phyloP scores from a whole-genome alignment of 2,113 vertebrate genomes.

The Notothenia coriiceps region DNA sequence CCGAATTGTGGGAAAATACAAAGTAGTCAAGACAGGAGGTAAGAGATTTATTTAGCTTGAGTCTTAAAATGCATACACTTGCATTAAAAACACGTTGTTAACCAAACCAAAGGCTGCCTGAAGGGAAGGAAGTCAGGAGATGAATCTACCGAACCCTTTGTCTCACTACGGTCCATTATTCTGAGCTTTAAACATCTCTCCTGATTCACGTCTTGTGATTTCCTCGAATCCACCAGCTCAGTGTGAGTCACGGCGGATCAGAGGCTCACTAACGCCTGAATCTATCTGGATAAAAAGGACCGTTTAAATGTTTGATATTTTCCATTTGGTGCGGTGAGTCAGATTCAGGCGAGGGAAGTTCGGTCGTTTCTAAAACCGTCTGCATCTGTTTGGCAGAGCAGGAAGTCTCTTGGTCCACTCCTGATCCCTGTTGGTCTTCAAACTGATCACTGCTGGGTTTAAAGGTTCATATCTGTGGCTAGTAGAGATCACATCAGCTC shows the following conservation, averaged over 20 bases:
- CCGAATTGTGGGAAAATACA: background rate
- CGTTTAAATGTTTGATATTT: conserved; percentile 36
- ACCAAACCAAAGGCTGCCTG: background rate
- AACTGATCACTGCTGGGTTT: too few relatives aligned
- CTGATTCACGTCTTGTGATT: conserved; percentile 23
- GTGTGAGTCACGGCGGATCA: conserved; percentile 47
- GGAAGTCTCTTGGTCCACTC: conserved; percentile 24
- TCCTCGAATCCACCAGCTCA: conserved; percentile 27
- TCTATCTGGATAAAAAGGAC: background rate
- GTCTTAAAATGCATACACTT: background rate
- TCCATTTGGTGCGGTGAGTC: conserved; percentile 25
- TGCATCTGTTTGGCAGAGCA: conserved; percentile 20
- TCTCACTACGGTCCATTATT: background rate
- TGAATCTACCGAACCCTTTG: too few relatives aligned
- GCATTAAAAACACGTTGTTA: background rate
- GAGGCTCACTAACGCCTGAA: conserved; percentile 12
- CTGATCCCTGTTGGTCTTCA: background rate
- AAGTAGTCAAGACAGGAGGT: background rate
- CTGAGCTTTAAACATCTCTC: background rate
- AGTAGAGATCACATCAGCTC: background rate
- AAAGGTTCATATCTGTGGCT: too few relatives aligned
- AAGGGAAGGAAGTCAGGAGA: background rate
- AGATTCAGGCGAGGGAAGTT: conserved; percentile 27
- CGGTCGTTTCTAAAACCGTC: conserved; percentile 8
- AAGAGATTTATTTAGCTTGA: background rate